A percentile compares a stretch with the other conserved stretches of the same genome.
Evolutionary conservation across 2,888 invertebrate genomes (phyloP).

Genomic region (Uropetala carovei): DNA sequence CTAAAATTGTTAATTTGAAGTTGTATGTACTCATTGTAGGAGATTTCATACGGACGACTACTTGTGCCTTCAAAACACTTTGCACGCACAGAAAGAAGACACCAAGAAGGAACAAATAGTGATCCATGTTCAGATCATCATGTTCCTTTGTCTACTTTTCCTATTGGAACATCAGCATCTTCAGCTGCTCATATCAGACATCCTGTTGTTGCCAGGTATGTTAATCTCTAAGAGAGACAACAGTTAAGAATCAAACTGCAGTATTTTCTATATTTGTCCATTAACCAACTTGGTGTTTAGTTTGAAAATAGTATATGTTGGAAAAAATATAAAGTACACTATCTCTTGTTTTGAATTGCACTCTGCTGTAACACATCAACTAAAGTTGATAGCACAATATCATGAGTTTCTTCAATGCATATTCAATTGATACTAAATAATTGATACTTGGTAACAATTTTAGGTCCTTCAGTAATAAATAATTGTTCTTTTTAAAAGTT

Average conservation of each 20-base stretch:
- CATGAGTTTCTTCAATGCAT: neutral
- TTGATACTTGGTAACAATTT: too few relatives aligned
- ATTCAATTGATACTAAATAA: too few relatives aligned
- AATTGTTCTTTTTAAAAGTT: too few relatives aligned
- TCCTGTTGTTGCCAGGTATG: slow-evolving; percentile 79
- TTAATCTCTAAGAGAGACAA: neutral
- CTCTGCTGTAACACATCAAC: neutral
- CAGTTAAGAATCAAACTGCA: neutral
- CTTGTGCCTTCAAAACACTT: slow-evolving; percentile 85
- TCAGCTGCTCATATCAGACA: slow-evolving; percentile 75
- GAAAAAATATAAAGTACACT: neutral
- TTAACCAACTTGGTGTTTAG: neutral
- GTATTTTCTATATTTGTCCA: neutral
- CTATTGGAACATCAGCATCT: slow-evolving; percentile 42
- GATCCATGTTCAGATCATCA: slow-evolving; percentile 72
- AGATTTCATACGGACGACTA: slow-evolving; percentile 92
- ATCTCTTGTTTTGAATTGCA: neutral
- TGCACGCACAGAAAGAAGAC: slow-evolving; percentile 75
- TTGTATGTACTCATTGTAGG: slow-evolving; percentile 75
- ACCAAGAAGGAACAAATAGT: slow-evolving; percentile 73
- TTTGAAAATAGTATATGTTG: neutral
- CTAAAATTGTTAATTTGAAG: neutral
- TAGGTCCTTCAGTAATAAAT: too few relatives aligned
- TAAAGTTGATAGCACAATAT: neutral
- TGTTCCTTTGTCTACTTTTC: slow-evolving; percentile 25